These are phyloP conservation scores for Macropodus opercularis DNA, from an alignment of 2,797 vertebrate genomes.

Conservation along the genomic window DNA sequence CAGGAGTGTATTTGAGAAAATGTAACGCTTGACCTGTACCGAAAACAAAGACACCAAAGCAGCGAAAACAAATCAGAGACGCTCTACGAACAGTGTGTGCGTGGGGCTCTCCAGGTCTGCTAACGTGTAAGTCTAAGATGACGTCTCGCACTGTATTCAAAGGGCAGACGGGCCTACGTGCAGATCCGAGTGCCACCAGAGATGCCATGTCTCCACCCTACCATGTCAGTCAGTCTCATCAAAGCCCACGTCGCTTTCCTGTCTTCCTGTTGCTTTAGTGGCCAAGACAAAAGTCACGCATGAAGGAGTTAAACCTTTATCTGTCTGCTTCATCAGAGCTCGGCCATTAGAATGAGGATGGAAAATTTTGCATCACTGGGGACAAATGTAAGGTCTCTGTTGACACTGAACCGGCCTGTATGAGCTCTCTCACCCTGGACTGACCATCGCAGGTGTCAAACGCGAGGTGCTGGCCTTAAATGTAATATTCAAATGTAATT, in stretches of 20 bases:
- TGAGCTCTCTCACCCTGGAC: too few species aligned
- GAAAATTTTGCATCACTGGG: constrained; percentile 25
- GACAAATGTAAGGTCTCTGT: constrained; percentile 41
- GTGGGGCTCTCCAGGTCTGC: background rate
- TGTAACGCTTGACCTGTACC: background rate
- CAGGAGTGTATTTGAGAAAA: background rate
- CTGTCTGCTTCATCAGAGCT: constrained; percentile 23
- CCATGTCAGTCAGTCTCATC: constrained; percentile 48
- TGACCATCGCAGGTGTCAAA: too few species aligned
- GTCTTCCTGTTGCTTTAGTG: constrained; percentile 2
- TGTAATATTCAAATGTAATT: too few species aligned
- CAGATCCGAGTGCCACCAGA: constrained; percentile 50
- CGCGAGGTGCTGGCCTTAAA: too few species aligned
- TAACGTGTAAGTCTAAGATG: constrained; percentile 24
- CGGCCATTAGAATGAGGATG: constrained; percentile 3
- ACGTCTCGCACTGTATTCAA: constrained; percentile 8
- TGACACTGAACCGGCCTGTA: constrained; percentile 62
- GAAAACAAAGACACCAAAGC: background rate
- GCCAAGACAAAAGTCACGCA: constrained; percentile 1
- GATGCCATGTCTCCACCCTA: constrained; percentile 54
- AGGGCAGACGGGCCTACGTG: constrained; percentile 56
- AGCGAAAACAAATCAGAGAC: constrained; percentile 5
- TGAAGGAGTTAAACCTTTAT: constrained; percentile 34
- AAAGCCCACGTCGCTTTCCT: constrained; percentile 17
- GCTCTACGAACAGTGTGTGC: constrained; percentile 30